A percentile compares a stretch with the other conserved stretches of the same genome.
These are phyloP conservation scores for Aleiodes alternator DNA, from an alignment of 2,888 invertebrate species.

Conservation along the genomic window DNA sequence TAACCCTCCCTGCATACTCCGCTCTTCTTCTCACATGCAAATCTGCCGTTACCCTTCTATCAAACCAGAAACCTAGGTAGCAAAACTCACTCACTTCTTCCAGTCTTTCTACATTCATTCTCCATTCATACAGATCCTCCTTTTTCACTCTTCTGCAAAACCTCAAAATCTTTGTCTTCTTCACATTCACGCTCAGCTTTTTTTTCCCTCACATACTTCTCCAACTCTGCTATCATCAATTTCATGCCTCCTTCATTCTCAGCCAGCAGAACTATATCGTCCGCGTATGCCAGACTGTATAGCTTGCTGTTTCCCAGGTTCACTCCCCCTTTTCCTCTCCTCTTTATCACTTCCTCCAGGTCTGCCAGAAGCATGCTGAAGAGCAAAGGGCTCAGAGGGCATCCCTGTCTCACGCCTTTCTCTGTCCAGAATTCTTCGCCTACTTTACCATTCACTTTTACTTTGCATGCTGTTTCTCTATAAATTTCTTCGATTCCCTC, in stretches of 20 bases:
- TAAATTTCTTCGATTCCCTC: conserved; percentile 42
- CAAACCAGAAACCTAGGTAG: conserved; percentile 3
- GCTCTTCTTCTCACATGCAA: conserved; percentile 13
- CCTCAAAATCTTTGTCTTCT: conserved; percentile 30
- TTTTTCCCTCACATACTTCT: conserved; percentile 4
- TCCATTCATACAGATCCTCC: not conserved
- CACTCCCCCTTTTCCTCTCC: conserved; percentile 20
- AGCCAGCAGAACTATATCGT: conserved; percentile 29
- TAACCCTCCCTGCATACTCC: conserved; percentile 23
- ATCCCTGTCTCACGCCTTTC: conserved; percentile 48
- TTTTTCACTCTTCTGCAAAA: not conserved
- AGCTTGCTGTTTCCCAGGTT: conserved; percentile 21
- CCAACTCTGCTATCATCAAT: not conserved
- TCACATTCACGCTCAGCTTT: conserved; percentile 16
- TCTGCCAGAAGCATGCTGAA: conserved; percentile 42
- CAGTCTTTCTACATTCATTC: not conserved
- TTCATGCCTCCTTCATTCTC: conserved; percentile 1
- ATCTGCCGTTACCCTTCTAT: conserved; percentile 1
- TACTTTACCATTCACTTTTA: conserved; percentile 12
- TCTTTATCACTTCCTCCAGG: conserved; percentile 37
- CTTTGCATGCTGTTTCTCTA: conserved; percentile 40
- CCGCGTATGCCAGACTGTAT: conserved; percentile 7
- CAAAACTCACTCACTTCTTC: not conserved
- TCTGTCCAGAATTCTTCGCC: conserved; percentile 41
- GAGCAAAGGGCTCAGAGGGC: conserved; percentile 44